Conservation (phyloP, 1,140 invertebrate genomes). For the Temnothorax nylanderi region DNA sequence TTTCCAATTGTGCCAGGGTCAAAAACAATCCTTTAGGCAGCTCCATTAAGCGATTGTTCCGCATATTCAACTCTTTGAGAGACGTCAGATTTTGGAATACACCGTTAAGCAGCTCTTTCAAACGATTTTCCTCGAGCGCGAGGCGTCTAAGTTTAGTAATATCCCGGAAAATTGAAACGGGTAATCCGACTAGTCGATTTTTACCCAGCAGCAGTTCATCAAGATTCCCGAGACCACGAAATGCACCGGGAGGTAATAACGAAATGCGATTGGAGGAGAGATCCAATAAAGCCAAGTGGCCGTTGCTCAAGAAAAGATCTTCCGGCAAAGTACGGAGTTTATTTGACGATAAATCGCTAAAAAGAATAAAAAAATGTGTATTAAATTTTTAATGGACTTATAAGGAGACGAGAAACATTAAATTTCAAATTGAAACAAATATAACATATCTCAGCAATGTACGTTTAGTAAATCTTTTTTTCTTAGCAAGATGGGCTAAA, state of each 20-base stretch:
- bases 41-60: conserved; percentile 86
- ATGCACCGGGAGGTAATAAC: conserved; percentile 79
- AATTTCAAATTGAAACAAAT: neutral
- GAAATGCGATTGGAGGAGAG: conserved; percentile 85
- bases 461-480: neutral
- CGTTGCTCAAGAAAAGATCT: conserved; percentile 82
- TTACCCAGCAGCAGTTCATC: conserved; percentile 86
- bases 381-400: neutral
- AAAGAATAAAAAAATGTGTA: conserved; percentile 42
- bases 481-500: neutral
- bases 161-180: conserved; percentile 88
- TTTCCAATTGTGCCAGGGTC: conserved; percentile 83
- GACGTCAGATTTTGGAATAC: conserved; percentile 85
- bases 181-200: conserved; percentile 82
- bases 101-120: conserved; percentile 87
- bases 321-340: conserved; percentile 87
- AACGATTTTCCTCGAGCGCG: conserved; percentile 90
- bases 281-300: conserved; percentile 82
- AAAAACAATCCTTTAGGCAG: conserved; percentile 87
- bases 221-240: conserved; percentile 81
- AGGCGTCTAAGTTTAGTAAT: conserved; percentile 88
- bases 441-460: neutral
- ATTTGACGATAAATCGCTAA: conserved; percentile 91
- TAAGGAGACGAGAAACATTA: neutral
- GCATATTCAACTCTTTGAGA: conserved; percentile 88